Percentiles rank a stretch among this genome's conserved stretches.
Evolutionary conservation across 2,888 invertebrate genomes (phyloP).

Genomic region (Eupithecia tripunctaria): DNA sequence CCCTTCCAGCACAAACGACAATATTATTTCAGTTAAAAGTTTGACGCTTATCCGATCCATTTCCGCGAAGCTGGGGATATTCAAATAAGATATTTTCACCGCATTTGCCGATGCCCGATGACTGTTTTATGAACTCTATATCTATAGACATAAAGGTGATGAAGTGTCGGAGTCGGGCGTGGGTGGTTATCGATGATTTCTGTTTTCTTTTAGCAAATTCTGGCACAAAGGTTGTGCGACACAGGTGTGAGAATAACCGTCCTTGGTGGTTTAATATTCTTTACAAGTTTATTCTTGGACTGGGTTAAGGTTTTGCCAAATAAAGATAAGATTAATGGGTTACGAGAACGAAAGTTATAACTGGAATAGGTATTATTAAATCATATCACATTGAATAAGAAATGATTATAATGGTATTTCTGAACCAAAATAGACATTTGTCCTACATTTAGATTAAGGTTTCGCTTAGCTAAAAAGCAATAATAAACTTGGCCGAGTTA

Average conservation of each 20-base stretch:
- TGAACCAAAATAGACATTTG: not conserved
- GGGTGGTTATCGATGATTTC: conserved; percentile 48
- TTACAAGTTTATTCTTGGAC: not conserved
- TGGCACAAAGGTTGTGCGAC: conserved; percentile 40
- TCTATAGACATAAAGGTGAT: conserved; percentile 56
- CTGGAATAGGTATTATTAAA: not conserved
- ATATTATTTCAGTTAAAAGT: conserved; percentile 78
- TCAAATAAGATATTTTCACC: conserved; percentile 71
- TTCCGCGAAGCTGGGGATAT: conserved; percentile 63
- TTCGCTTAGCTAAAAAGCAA: not conserved
- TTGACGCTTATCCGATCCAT: conserved; percentile 70
- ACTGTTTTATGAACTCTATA: conserved; percentile 60
- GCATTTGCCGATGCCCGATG: conserved; percentile 55
- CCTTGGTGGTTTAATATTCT: conserved; percentile 6
- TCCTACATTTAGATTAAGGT: not conserved
- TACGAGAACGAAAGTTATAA: not conserved
- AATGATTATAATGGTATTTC: not conserved
- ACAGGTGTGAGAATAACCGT: conserved; percentile 44
- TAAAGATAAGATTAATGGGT: not conserved
- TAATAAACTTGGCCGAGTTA: not conserved
- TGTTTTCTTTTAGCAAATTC: conserved; percentile 51
- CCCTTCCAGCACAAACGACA: conserved; percentile 63
- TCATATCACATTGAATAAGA: not conserved
- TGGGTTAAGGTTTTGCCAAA: not conserved
- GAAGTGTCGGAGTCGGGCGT: conserved; percentile 29